Base-by-base conservation (phyloP, 2,797 vertebrate species). In the Danio jaintianensis region DNA sequence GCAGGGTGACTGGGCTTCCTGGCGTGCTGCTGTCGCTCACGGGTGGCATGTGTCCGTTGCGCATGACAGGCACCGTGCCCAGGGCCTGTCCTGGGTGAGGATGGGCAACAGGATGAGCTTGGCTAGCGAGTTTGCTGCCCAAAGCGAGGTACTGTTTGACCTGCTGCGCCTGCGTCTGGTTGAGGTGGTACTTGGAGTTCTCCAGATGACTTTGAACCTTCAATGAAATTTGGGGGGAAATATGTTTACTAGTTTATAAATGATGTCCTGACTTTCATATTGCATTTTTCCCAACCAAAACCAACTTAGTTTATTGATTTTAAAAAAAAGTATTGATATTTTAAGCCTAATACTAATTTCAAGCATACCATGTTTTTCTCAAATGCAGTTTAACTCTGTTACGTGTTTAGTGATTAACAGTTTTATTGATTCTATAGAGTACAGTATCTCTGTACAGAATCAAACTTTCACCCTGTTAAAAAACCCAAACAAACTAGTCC, bases 181-280 rank as follows among this genome's bases (percentile, higher is more conserved):
- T 95, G 70, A 96, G 89, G 63, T 96, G 96, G 86, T 96, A 96
- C 85, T 96, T 96, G 87, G 96, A 94, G 86, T 93, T 96, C 91
- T 98, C 97, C 91, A 98, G 90, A 88, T 97, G 96, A 79, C 90
- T 93, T 91, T 97, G 95, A 83, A 97, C 96, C 98, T 99, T 85
- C 3, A 74, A 36, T 40, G 18, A n/a, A 13, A 6, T 2, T 58
- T 29, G 12, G 20, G 10, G 7, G 15, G 12, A n/a, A n/a, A n/a
- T n/a, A n/a, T 9, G 7, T 68, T n/a, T 36, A 7, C 4, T 38
- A 50, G 38, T 71, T 5, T 8, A 58, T 45, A 40, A 13, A 69
- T 18, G 0, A 38, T 18, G 50, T 42, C 50, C 7, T 70, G 2
- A 11, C 42, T 11, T 55, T 70, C n/a, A 70, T 20, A 42, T 55